Percentiles rank a stretch among this genome's conserved stretches.
Evolutionary conservation across 2,113 vertebrate species (phyloP).

Genomic region (Vicugna pacos): DNA sequence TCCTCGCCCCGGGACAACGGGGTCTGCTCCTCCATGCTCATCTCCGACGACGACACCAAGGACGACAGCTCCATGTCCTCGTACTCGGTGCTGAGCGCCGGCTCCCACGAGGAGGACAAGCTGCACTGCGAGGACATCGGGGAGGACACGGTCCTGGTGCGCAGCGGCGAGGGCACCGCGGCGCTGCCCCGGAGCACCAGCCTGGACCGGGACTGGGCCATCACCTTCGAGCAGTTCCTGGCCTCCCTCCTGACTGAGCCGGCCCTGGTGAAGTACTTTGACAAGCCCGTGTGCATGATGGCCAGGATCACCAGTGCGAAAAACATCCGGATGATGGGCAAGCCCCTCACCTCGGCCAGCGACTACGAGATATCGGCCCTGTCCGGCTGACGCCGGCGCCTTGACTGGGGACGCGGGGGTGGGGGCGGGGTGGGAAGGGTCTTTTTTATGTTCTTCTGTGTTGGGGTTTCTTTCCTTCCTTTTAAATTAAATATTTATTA

Average conservation of each 20-base stretch:
- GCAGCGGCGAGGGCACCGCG: conserved; percentile 79
- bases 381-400: conserved; percentile 89
- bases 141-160: conserved; percentile 96
- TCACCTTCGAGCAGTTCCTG: conserved; percentile 98
- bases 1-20: conserved; percentile 94
- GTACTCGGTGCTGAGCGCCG: conserved; percentile 96
- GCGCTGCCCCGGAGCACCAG: conserved; percentile 91
- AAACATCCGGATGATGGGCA: conserved; percentile 93
- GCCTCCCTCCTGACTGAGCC: conserved; percentile 97
- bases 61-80: conserved; percentile 99
- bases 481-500: conserved; percentile 87
- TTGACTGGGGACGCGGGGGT: neutral
- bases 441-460: conserved; percentile 70
- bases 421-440: accelerated
- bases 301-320: conserved; percentile 95
- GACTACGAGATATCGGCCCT: conserved; percentile 97
- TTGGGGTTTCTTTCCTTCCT: conserved; percentile 53
- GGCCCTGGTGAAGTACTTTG: conserved; percentile 96
- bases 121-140: conserved; percentile 97
- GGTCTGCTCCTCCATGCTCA: conserved; percentile 95
- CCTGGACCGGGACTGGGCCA: conserved; percentile 97
- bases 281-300: conserved; percentile 94
- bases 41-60: conserved; percentile 97
- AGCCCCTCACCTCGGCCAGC: conserved; percentile 90
- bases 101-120: conserved; percentile 97